Evolutionary conservation across 2,888 invertebrate species (phyloP).

Genomic region (Mythimna albipuncta): DNA sequence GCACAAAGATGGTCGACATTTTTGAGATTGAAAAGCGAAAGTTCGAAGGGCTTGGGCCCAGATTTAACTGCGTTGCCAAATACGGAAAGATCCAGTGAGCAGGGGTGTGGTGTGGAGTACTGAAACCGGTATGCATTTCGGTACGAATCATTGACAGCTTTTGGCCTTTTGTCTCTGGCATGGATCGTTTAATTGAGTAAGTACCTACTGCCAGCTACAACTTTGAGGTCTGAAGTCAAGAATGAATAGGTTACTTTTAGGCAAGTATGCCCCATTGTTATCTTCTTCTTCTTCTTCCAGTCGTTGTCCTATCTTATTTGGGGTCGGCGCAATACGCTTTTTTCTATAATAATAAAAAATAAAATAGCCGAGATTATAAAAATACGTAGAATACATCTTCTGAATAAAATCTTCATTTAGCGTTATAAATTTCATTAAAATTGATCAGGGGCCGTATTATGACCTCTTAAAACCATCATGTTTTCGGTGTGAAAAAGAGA

Average conservation of each 20-base stretch:
- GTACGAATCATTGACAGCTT: constrained; percentile 19
- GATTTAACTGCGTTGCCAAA: constrained; percentile 36
- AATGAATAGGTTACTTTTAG: too few species aligned
- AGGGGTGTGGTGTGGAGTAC: constrained; percentile 11
- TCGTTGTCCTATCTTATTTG: too few species aligned
- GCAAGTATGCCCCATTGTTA: background rate
- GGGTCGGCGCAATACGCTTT: too few species aligned
- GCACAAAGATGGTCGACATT: constrained; percentile 45
- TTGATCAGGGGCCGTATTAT: too few species aligned
- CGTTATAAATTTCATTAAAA: too few species aligned
- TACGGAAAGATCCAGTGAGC: constrained; percentile 37
- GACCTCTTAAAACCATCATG: too few species aligned
- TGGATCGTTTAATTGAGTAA: background rate
- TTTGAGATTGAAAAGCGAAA: constrained; percentile 60
- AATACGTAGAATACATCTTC: background rate
- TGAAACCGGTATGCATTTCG: constrained; percentile 39
- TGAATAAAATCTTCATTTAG: background rate
- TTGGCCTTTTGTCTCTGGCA: constrained; percentile 12
- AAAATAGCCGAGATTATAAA: too few species aligned
- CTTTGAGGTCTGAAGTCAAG: too few species aligned
- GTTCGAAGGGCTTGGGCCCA: constrained; percentile 38
- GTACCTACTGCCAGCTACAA: too few species aligned
- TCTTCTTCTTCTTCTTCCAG: too few species aligned
- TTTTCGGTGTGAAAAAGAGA: too few species aligned
- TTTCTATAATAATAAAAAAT: too few species aligned